Base-by-base conservation (phyloP, 2,888 invertebrate genomes). In the Ectropis crepuscularia region DNA sequence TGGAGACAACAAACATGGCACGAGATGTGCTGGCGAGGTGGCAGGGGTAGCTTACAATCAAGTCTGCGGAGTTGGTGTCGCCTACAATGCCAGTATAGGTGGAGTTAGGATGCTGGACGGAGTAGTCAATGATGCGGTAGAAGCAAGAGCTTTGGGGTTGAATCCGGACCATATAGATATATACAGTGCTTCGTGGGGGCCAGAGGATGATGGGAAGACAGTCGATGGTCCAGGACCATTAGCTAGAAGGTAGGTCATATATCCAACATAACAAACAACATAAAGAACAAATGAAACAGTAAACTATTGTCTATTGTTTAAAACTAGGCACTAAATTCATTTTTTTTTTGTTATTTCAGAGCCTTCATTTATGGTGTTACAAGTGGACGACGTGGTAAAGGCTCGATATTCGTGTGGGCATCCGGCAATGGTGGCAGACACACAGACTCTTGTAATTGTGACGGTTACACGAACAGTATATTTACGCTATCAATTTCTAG, bases 1-100 rank as follows among this genome's bases (percentile, higher is more conserved):
- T 92, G 98, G 98, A 43, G 99, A 99, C 91, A 99, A 99, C 94
- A 99, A 99, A 94, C 99, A 99, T 87, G 99, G 99, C 50, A 99
- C 99, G 68, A 94, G 99, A 74, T 99, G 99, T 88, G 99, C 99
- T 36, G 99, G 99, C 37, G 99, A 99, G 93, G 99, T 99, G 8
- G 98, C 99, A 45, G 99, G 98, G 71, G 96, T 98, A 65, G 99
- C 99, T 55, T 98, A 98, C 90, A 99, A 99, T 92, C 96, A 96
- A 82, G 97, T 96, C 81, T 99, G 99, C 87, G 99, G 99, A 45
- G 98, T 99, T 53, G 99, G 74, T 16, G 11, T 99, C 63, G 99
- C 99, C 41, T 99, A 97, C 92, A 98, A 99, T 90, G 96, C 98
- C 67, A 98, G 97, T 86, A 98, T 99, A 78, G 99, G 99, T 83